Percentiles rank a stretch among this genome's conserved stretches.
These are phyloP conservation scores for Campoplex capitator DNA, from an alignment of 2,888 invertebrate genomes.

Conservation along the genomic window DNA sequence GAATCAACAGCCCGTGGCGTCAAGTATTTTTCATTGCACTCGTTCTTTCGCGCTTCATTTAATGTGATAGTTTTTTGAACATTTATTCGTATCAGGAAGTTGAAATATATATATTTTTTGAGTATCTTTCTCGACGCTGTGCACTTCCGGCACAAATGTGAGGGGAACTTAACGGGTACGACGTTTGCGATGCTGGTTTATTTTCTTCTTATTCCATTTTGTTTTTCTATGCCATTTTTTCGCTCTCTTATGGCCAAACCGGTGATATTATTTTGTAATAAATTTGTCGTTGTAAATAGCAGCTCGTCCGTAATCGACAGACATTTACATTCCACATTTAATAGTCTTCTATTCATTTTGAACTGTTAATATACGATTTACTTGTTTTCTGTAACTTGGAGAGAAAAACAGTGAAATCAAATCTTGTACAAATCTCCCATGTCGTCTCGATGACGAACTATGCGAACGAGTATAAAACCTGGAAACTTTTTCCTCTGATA, in stretches of 20 bases:
- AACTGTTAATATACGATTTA: conserved; percentile 6
- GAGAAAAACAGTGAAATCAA: conserved; percentile 31
- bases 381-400: background rate
- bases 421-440: conserved; percentile 51
- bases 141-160: conserved; percentile 36
- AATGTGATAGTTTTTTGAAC: conserved; percentile 47
- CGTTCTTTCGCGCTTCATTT: conserved; percentile 27
- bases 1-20: conserved; percentile 14
- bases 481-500: conserved; percentile 20
- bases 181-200: background rate
- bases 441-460: conserved; percentile 7
- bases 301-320: conserved; percentile 37
- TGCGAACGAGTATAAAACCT: background rate
- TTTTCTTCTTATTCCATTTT: background rate
- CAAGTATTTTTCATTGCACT: conserved; percentile 34
- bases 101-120: background rate
- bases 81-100: conserved; percentile 14
- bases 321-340: conserved; percentile 41
- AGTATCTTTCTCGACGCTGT: conserved; percentile 42
- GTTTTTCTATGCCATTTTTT: background rate
- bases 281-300: conserved; percentile 53
- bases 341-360: background rate
- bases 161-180: conserved; percentile 14
- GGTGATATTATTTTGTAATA: conserved; percentile 28
- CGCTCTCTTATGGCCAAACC: background rate